These are phyloP conservation scores for Bergia puertoricense DNA, from an alignment of 92 coral and sea anemone species.

Conservation along the genomic window DNA sequence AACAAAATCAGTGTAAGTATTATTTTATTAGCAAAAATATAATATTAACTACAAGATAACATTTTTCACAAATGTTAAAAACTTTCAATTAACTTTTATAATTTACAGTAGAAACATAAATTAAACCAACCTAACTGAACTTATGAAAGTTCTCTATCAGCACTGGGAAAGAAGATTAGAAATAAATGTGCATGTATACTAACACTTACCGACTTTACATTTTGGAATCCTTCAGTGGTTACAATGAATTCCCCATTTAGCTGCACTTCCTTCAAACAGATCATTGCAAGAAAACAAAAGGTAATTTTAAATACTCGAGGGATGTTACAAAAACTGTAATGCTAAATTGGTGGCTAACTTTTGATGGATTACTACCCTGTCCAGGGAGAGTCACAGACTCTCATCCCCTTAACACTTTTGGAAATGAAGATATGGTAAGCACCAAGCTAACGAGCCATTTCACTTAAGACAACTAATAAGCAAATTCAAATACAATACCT, in stretches of 20 bases:
- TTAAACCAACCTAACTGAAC: too few species aligned
- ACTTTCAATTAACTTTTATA: too few species aligned
- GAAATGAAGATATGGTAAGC: background rate
- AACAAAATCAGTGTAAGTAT: too few species aligned
- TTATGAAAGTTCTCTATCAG: too few species aligned
- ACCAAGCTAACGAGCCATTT: background rate
- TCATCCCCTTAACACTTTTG: background rate
- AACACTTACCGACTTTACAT: constrained; percentile 90
- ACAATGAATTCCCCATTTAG: constrained; percentile 90
- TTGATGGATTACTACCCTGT: too few species aligned
- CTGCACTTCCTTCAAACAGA: constrained; percentile 76
- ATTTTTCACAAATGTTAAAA: too few species aligned
- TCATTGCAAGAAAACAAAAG: background rate
- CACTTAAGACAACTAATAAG: background rate
- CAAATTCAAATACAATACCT: constrained; percentile 48
- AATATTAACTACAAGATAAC: too few species aligned
- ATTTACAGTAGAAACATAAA: too few species aligned
- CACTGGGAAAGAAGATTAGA: background rate
- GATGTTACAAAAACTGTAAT: background rate
- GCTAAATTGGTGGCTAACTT: too few species aligned
- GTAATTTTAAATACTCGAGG: background rate
- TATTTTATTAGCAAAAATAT: too few species aligned
- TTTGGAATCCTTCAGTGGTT: constrained; percentile 95
- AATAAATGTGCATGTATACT: background rate
- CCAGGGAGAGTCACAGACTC: background rate